Evolutionary conservation across 2,888 invertebrate species (phyloP).

Genomic region (Euphydryas editha): DNA sequence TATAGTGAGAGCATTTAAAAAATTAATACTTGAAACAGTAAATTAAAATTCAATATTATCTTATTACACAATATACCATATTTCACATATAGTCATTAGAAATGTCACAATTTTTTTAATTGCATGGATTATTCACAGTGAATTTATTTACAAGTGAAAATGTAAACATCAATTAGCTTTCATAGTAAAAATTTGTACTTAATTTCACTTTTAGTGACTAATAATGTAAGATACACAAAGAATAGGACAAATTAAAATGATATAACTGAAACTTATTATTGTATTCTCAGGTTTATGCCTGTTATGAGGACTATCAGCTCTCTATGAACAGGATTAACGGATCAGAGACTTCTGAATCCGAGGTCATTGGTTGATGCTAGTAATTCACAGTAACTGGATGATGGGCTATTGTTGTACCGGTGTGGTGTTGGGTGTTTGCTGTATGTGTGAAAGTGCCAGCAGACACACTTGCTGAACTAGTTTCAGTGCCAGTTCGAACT

Average conservation of each 20-base stretch:
- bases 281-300: background rate
- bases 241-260: conserved; percentile 18
- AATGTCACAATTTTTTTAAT: background rate
- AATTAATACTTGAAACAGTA: background rate
- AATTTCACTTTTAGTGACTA: conserved; percentile 4
- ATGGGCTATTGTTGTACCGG: conserved; percentile 63
- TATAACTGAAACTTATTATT: background rate
- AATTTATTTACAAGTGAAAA: conserved; percentile 13
- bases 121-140: conserved; percentile 11
- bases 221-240: background rate
- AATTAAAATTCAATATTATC: background rate
- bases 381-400: conserved; percentile 80
- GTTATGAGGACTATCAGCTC: conserved; percentile 20
- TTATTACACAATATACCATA: too few species aligned
- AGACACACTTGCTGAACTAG: conserved; percentile 48
- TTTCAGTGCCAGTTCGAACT: conserved; percentile 56
- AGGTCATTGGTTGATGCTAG: conserved; percentile 53
- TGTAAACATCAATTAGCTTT: background rate
- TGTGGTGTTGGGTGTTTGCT: conserved; percentile 58
- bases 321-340: conserved; percentile 17
- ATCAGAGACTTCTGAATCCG: conserved; percentile 21
- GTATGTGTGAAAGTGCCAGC: conserved; percentile 61
- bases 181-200: conserved; percentile 20
- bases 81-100: background rate
- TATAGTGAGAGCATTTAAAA: background rate